Conservation (phyloP, 2,797 vertebrate species). For the Mallotus villosus region DNA sequence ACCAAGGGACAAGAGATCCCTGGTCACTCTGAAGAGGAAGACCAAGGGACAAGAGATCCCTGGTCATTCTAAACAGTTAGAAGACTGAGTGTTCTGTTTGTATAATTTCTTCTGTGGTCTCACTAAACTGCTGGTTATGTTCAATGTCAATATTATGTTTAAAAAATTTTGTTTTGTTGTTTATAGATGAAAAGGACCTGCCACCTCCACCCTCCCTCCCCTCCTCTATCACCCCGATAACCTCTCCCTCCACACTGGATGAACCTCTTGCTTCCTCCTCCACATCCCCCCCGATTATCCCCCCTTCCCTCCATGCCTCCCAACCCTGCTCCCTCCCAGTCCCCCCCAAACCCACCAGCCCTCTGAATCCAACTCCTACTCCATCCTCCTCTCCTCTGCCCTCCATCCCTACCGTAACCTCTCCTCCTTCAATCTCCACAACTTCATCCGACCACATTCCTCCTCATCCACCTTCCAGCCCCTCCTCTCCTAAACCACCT, state of each 20-base stretch:
- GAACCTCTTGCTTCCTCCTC: conserved; percentile 27
- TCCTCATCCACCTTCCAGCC: neutral
- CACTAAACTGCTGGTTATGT: too few relatives aligned
- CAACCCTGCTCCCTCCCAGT: conserved; percentile 27
- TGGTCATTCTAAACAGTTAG: too few relatives aligned
- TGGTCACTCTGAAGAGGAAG: too few relatives aligned
- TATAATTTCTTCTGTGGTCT: too few relatives aligned
- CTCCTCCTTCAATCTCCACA: conserved; percentile 1
- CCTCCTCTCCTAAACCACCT: neutral
- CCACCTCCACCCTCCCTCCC: conserved; percentile 36
- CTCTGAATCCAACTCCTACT: conserved; percentile 8
- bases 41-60: too few relatives aligned
- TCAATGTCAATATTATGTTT: neutral
- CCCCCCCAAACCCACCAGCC: conserved; percentile 20
- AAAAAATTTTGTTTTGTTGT: conserved; percentile 3
- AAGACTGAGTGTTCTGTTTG: too few relatives aligned
- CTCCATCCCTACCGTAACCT: neutral
- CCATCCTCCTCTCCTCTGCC: conserved; percentile 18
- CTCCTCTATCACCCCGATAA: conserved; percentile 31
- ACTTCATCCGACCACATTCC: neutral
- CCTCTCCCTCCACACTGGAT: conserved; percentile 34
- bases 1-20: too few relatives aligned
- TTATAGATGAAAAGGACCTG: conserved; percentile 51
- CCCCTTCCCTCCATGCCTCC: conserved; percentile 16
- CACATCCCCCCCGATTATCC: conserved; percentile 15